Conservation (phyloP, 2,797 vertebrate species). For the Apodemus agrarius region DNA sequence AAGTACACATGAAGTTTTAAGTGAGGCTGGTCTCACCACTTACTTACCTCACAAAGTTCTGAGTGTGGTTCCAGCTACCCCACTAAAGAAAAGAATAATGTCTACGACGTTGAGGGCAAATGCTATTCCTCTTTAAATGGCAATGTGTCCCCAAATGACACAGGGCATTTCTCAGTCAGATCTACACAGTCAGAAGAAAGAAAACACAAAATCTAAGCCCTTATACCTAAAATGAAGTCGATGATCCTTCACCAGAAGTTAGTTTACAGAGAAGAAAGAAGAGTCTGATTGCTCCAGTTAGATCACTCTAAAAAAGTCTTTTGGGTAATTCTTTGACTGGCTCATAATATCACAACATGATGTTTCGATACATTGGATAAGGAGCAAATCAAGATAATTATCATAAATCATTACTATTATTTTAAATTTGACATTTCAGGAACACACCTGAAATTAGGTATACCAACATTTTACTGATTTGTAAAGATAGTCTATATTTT, state of each 20-base stretch:
- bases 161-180: not conserved
- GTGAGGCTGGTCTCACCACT: not conserved
- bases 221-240: not conserved
- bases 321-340: too few relatives aligned
- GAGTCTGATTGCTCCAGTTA: not conserved
- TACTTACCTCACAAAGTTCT: not conserved
- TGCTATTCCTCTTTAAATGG: not conserved
- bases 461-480: not conserved
- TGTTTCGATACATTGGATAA: not conserved
- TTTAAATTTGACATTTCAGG: not conserved
- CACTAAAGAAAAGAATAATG: not conserved
- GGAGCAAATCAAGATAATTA: not conserved
- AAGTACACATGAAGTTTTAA: not conserved
- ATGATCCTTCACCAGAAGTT: not conserved
- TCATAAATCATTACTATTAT: not conserved
- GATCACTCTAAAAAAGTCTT: too few relatives aligned
- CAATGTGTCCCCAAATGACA: not conserved
- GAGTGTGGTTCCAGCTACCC: not conserved
- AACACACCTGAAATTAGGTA: not conserved
- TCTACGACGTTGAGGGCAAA: not conserved
- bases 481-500: not conserved
- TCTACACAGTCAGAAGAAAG: not conserved
- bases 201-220: slow-evolving; percentile 25
- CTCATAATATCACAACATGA: too few relatives aligned
- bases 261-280: not conserved